Evolutionary conservation across 2,888 invertebrate genomes (phyloP).

Genomic region (Pandemis heparana): DNA sequence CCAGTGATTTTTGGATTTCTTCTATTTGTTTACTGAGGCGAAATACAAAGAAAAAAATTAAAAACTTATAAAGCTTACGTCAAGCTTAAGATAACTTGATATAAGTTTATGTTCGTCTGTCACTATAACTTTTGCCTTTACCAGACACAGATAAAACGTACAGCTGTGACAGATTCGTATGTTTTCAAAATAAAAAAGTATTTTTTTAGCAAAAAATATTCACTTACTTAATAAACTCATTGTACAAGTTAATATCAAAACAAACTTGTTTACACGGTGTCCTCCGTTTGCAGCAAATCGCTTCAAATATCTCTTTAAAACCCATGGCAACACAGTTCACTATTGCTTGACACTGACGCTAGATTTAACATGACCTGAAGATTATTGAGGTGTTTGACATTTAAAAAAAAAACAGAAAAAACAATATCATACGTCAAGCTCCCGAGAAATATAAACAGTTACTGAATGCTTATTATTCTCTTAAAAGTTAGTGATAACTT

Average conservation of each 20-base stretch:
- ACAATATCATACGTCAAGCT: conserved; percentile 17
- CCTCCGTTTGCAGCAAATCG: conserved; percentile 36
- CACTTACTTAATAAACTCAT: conserved; percentile 36
- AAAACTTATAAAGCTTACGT: too few species aligned
- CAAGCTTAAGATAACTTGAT: too few species aligned
- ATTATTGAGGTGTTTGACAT: background rate
- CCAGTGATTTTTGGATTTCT: too few species aligned
- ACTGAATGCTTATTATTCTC: conserved; percentile 37
- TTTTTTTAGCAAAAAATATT: background rate
- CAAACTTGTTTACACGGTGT: conserved; percentile 22
- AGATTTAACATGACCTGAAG: conserved; percentile 6
- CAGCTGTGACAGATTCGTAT: too few species aligned
- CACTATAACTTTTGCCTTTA: too few species aligned
- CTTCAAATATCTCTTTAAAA: conserved; percentile 39
- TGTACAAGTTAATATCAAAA: conserved; percentile 22
- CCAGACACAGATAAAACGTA: too few species aligned
- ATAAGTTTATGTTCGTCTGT: too few species aligned
- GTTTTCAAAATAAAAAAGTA: background rate
- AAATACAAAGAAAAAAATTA: too few species aligned
- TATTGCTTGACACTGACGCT: conserved; percentile 5
- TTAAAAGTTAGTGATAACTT: conserved; percentile 9
- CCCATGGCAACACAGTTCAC: conserved; percentile 35
- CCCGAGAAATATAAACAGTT: conserved; percentile 27
- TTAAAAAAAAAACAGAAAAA: conserved; percentile 4
- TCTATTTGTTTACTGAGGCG: too few species aligned